Base-by-base conservation (phyloP, 2,113 vertebrate genomes). In the Oreochromis spilurus region DNA sequence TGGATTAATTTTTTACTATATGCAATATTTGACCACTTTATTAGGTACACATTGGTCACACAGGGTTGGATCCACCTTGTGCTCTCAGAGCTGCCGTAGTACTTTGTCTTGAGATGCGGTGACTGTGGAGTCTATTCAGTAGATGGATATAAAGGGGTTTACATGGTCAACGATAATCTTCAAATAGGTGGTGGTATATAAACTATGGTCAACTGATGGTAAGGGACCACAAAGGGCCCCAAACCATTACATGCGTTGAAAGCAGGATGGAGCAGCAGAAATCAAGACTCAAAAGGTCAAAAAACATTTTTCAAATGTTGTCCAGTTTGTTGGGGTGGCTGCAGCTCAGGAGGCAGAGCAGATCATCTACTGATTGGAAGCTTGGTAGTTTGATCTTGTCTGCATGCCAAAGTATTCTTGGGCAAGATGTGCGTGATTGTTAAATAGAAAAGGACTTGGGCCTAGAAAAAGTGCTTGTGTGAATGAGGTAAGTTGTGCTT, bases 11-110 rank as follows among this genome's bases (percentile, higher is more conserved):
- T 65, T 65, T 38, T 38, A 38, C 19, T 40, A 43, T 9, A 70
- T 40, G n/a, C n/a, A 70, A 43, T 70, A 40, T 43, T 0, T 70
- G n/a, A 24, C n/a, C 65, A 70, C 65, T 70, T 67, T 70, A 16
- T 1, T 1, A 70, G 65, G 38, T 70, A 0, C 62, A 1, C 19
- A 38, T 40, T 67, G n/a, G 11, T 14, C 62, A 21, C 36, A 40
- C 36, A 1, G 62, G n/a, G 36, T 70, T 70, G n/a, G 38, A 24
- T 14, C 65, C 36, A 40, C 65, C 36, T 70, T 43, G 36, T 14
- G 36, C 1, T 21, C 12, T 70, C 36, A 5, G 0, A n/a, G 17
- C 60, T 65, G 60, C 60, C 1, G 17, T 38, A 65, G 17, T 12
- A 38, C 60, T 65, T 65, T 0, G 1, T 40, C 19, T 40, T 40